Evolutionary conservation across 2,888 invertebrate genomes (phyloP).

Genomic region (Mantis religiosa): DNA sequence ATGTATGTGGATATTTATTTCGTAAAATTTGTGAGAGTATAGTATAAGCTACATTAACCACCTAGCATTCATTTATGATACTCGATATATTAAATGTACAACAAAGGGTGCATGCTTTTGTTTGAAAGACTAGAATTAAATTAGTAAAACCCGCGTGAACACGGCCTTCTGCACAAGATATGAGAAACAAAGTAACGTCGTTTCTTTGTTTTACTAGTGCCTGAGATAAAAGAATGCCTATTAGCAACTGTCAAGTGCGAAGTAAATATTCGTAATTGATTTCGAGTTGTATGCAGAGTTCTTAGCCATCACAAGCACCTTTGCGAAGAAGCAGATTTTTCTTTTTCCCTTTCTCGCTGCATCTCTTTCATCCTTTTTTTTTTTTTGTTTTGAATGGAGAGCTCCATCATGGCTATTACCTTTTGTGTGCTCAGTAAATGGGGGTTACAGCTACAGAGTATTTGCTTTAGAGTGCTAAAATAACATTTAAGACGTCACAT

Average conservation of each 20-base stretch:
- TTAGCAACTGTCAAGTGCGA: not conserved
- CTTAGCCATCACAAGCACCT: not conserved
- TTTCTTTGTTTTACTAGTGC: not conserved
- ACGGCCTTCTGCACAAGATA: too few relatives aligned
- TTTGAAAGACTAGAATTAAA: too few relatives aligned
- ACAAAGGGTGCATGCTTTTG: too few relatives aligned
- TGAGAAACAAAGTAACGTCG: too few relatives aligned
- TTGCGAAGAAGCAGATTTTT: not conserved
- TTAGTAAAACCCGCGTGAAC: too few relatives aligned
- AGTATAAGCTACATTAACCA: too few relatives aligned
- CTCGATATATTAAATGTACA: too few relatives aligned
- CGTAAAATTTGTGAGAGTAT: too few relatives aligned
- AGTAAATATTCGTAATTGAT: not conserved
- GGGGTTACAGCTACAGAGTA: not conserved
- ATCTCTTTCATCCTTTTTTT: not conserved
- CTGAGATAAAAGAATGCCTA: not conserved
- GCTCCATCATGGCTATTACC: not conserved
- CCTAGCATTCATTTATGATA: too few relatives aligned
- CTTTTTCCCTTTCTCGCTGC: not conserved
- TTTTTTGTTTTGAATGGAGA: not conserved
- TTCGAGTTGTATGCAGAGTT: not conserved
- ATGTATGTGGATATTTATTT: too few relatives aligned
- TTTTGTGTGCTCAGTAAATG: constrained; percentile 15
- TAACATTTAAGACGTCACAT: constrained; percentile 7
- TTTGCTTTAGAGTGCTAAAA: constrained; percentile 15